Evolutionary conservation across 2,113 vertebrate genomes (phyloP).

Genomic region (Motacilla alba): DNA sequence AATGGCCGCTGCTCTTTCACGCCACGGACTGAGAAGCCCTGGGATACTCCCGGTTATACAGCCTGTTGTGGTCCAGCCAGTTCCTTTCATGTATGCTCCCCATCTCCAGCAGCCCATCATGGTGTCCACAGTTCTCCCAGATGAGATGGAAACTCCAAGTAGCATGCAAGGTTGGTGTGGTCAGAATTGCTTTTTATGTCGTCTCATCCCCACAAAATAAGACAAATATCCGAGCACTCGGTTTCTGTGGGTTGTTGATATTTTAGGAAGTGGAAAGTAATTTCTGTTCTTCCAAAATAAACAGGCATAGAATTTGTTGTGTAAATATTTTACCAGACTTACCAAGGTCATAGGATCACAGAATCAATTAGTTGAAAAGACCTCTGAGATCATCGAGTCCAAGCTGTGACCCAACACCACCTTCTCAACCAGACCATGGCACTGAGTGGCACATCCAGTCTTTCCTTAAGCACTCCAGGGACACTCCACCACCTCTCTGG

Average conservation of each 20-base stretch:
- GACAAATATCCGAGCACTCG: not conserved
- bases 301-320: not conserved
- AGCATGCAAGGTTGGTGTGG: slow-evolving; percentile 80
- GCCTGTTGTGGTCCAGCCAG: slow-evolving; percentile 86
- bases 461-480: not conserved
- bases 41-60: slow-evolving; percentile 89
- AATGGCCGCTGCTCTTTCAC: slow-evolving; percentile 81
- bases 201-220: not conserved
- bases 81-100: slow-evolving; percentile 88
- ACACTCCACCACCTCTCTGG: accelerated
- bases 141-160: slow-evolving; percentile 78
- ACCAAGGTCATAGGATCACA: not conserved
- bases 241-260: not conserved
- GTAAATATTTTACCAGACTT: not conserved
- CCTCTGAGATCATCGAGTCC: not conserved
- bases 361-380: not conserved
- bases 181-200: not conserved
- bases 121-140: slow-evolving; percentile 79
- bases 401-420: not conserved
- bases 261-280: not conserved
- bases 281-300: not conserved
- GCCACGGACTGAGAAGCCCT: slow-evolving; percentile 75
- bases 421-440: not conserved
- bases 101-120: slow-evolving; percentile 87
- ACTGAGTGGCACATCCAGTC: not conserved